Percentiles rank a stretch among this genome's conserved stretches.
phyloP scores from a whole-genome alignment of 2,888 invertebrate species.

The Eumerus sabulonum region DNA sequence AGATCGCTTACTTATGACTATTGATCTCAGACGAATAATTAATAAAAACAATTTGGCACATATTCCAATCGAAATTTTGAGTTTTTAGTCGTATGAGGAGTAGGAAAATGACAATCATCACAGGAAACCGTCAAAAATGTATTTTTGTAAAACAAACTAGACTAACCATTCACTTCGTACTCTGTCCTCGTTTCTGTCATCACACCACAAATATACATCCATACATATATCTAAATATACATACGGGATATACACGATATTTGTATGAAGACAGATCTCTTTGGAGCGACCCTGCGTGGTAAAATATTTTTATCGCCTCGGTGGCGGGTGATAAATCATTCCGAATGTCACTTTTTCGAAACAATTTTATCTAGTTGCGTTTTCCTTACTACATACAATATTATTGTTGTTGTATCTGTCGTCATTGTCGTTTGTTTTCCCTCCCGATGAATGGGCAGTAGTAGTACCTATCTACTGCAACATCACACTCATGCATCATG shows the following conservation, averaged over 20 bases:
- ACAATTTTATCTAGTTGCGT: conserved; percentile 77
- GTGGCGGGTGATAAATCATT: conserved; percentile 77
- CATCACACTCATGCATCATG: no score
- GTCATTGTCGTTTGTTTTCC: conserved; percentile 24
- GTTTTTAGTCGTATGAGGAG: no score
- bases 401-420: background rate
- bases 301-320: conserved; percentile 63
- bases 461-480: no score
- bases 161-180: conserved; percentile 4
- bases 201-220: background rate
- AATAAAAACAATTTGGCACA: no score
- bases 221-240: no score
- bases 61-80: no score
- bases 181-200: conserved; percentile 3
- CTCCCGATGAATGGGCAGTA: conserved; percentile 20
- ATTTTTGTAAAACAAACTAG: conserved; percentile 19
- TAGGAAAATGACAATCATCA: no score
- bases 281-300: conserved; percentile 1
- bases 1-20: no score
- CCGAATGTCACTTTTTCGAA: conserved; percentile 79
- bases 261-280: background rate
- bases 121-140: no score
- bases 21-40: no score
- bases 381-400: conserved; percentile 18
- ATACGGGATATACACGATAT: no score